Percentiles rank a stretch among this genome's conserved stretches.
Evolutionary conservation across 2,113 vertebrate species (phyloP).

Genomic region (Melanocharis versteri): DNA sequence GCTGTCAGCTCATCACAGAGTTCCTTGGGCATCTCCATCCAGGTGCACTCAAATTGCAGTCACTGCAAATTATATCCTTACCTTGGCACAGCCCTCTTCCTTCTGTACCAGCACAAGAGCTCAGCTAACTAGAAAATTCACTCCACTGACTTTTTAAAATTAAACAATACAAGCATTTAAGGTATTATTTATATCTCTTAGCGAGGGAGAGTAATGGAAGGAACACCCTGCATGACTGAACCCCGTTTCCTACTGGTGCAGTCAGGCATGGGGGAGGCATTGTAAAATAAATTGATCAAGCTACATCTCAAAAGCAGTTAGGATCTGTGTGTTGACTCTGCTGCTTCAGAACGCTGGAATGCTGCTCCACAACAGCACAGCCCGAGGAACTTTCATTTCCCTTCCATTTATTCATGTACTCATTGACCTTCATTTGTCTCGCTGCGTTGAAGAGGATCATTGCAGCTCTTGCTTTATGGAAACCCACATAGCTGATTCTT

Average conservation of each 20-base stretch:
- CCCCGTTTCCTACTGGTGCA: neutral
- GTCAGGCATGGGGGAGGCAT: neutral
- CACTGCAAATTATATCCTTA: neutral
- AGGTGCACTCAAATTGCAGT: slow-evolving; percentile 7
- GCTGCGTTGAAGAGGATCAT: neutral
- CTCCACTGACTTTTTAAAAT: neutral
- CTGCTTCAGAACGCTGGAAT: neutral
- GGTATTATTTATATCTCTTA: slow-evolving; percentile 16
- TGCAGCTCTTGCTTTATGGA: neutral
- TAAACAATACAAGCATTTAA: slow-evolving; percentile 24
- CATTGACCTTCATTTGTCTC: neutral
- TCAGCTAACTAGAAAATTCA: slow-evolving; percentile 4
- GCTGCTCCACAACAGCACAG: neutral
- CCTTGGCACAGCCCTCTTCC: neutral
- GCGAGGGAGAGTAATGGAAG: neutral
- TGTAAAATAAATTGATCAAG: slow-evolving; percentile 12
- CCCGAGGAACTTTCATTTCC: neutral
- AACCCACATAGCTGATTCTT: neutral
- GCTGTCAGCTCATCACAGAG: neutral
- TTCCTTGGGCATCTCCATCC: neutral
- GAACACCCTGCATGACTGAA: neutral
- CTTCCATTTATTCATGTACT: neutral
- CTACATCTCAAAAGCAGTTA: neutral
- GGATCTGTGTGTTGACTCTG: neutral
- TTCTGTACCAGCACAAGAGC: neutral